Percentiles rank a stretch among this genome's conserved stretches.
phyloP scores from a whole-genome alignment of 2,797 vertebrate species.

The Platalea minor region DNA sequence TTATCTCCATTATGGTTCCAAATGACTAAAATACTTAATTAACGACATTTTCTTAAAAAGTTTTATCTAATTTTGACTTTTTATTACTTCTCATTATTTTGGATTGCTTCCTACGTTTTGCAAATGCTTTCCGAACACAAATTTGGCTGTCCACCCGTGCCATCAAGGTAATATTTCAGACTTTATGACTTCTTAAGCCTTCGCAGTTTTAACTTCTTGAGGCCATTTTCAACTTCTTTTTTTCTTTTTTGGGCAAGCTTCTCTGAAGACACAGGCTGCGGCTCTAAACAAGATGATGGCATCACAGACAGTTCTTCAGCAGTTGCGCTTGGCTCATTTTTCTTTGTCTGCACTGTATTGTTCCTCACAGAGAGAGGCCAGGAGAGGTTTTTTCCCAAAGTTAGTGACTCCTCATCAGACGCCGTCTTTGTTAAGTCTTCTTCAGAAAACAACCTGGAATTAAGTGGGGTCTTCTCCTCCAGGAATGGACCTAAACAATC shows the following conservation, averaged over 20 bases:
- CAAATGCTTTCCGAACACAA: background rate
- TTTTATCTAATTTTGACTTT: background rate
- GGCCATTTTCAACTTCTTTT: conserved; percentile 71
- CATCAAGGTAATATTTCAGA: background rate
- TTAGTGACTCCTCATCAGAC: conserved; percentile 79
- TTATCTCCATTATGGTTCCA: background rate
- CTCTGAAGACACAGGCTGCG: conserved; percentile 72
- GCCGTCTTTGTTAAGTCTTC: conserved; percentile 71
- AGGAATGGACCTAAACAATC: conserved; percentile 58
- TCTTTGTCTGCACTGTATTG: conserved; percentile 72
- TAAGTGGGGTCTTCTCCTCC: conserved; percentile 62
- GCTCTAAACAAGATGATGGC: conserved; percentile 71
- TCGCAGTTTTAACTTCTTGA: conserved; percentile 81
- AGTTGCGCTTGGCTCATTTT: conserved; percentile 75
- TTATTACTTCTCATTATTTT: background rate
- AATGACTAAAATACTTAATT: background rate
- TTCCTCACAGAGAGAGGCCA: conserved; percentile 74
- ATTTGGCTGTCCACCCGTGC: background rate
- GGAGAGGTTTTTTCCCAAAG: conserved; percentile 78
- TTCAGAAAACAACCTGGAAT: conserved; percentile 50
- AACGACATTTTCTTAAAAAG: background rate
- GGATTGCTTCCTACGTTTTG: background rate
- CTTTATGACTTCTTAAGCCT: conserved; percentile 76
- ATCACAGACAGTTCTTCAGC: conserved; percentile 77
- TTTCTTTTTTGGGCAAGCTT: conserved; percentile 43